Evolutionary conservation across 2,888 invertebrate genomes (phyloP).

Genomic region (Rhynchonema sp.): DNA sequence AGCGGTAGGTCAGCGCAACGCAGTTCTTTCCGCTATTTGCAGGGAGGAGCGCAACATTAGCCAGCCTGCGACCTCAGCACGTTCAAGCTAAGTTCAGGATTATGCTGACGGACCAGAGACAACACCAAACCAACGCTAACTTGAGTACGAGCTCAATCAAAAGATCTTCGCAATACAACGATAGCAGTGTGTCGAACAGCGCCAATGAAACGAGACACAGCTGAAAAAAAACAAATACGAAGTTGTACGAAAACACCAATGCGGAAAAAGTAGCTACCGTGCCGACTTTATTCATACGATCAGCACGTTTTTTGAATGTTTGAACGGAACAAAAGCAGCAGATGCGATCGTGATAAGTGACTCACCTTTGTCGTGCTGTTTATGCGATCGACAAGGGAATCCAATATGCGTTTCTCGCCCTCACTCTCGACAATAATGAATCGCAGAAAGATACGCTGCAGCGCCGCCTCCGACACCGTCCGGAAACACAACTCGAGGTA

Average conservation of each 20-base stretch:
- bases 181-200: conserved; percentile 68
- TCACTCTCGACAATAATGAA: conserved; percentile 42
- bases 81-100: too few species aligned
- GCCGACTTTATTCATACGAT: background rate
- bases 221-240: conserved; percentile 16
- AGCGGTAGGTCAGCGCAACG: too few species aligned
- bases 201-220: conserved; percentile 65
- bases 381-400: conserved; percentile 59
- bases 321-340: too few species aligned
- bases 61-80: too few species aligned
- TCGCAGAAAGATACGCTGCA: conserved; percentile 58
- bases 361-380: conserved; percentile 42
- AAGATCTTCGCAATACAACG: conserved; percentile 82
- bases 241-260: too few species aligned
- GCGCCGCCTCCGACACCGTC: conserved; percentile 60
- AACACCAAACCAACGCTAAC: too few species aligned
- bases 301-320: background rate
- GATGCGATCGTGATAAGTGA: too few species aligned
- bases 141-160: conserved; percentile 67
- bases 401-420: conserved; percentile 60
- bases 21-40: too few species aligned
- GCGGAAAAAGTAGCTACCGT: background rate
- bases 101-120: too few species aligned
- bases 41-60: too few species aligned
- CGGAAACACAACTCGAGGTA: conserved; percentile 76